Conservation (phyloP, 2,113 vertebrate genomes). For the Microtus pennsylvanicus region DNA sequence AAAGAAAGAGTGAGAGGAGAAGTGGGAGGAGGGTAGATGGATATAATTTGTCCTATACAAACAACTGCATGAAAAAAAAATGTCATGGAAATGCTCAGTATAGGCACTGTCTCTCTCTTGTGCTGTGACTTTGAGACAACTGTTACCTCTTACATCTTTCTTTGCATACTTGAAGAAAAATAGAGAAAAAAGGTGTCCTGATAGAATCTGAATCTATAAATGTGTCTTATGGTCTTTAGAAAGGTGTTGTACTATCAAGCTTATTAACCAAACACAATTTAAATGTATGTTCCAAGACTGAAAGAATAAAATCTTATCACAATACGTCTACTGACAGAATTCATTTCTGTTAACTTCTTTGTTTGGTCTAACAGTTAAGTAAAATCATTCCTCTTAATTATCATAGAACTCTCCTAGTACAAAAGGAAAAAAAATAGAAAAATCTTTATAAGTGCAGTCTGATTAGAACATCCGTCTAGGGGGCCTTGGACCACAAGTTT, state of each 20-base stretch:
- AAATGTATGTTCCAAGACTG: neutral
- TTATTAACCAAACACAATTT: neutral
- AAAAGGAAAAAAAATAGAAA: neutral
- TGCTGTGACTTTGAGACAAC: neutral
- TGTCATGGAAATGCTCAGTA: neutral
- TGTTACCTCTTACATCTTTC: neutral
- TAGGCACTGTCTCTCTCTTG: neutral
- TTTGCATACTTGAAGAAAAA: neutral
- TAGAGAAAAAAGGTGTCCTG: neutral
- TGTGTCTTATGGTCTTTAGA: neutral
- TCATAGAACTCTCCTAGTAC: neutral
- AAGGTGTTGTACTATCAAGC: neutral
- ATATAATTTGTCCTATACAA: neutral
- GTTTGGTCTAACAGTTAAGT: conserved; percentile 6
- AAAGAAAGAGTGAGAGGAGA: too few relatives aligned
- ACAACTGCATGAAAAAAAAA: neutral
- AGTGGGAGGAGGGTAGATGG: neutral
- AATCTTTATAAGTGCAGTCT: neutral
- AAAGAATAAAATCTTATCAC: conserved; percentile 14
- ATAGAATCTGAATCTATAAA: neutral
- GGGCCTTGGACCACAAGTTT: neutral
- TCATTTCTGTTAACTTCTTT: neutral
- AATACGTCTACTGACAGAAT: conserved; percentile 33
- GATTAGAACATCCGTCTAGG: neutral
- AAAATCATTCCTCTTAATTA: neutral